A percentile compares a stretch with the other conserved stretches of the same genome.
Conservation (phyloP, 2,888 invertebrate species). For the Heliconius ethilla region DNA sequence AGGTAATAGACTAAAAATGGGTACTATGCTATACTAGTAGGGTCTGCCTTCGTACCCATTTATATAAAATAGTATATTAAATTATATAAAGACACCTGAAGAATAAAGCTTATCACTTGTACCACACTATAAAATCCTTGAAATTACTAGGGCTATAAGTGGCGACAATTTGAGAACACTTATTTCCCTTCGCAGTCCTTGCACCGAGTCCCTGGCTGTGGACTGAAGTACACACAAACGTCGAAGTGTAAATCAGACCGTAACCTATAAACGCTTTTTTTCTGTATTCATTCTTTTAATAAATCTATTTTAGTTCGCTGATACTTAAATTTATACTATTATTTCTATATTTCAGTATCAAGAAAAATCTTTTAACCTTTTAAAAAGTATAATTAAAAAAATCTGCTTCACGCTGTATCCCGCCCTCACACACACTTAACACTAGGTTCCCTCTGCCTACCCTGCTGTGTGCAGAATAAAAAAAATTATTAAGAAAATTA, state of each 20-base stretch:
- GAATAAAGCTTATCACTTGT: slow-evolving; percentile 15
- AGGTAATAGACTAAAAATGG: too few relatives aligned
- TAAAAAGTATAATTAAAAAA: too few relatives aligned
- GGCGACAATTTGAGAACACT: slow-evolving; percentile 48
- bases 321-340: not conserved
- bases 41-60: too few relatives aligned
- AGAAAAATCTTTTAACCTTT: too few relatives aligned
- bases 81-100: not conserved
- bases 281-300: not conserved
- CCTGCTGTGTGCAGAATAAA: too few relatives aligned
- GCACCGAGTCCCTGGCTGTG: slow-evolving; percentile 24
- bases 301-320: not conserved
- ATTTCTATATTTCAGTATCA: not conserved
- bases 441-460: too few relatives aligned
- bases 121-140: slow-evolving; percentile 46
- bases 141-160: slow-evolving; percentile 52
- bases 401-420: too few relatives aligned
- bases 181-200: slow-evolving; percentile 39
- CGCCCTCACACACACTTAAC: too few relatives aligned
- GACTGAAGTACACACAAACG: slow-evolving; percentile 26
- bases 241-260: slow-evolving; percentile 11
- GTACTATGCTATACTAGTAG: too few relatives aligned
- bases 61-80: too few relatives aligned
- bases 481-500: too few relatives aligned
- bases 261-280: slow-evolving; percentile 17